Conservation (phyloP, 1,140 invertebrate genomes). For the Conopomorpha cramerella region DNA sequence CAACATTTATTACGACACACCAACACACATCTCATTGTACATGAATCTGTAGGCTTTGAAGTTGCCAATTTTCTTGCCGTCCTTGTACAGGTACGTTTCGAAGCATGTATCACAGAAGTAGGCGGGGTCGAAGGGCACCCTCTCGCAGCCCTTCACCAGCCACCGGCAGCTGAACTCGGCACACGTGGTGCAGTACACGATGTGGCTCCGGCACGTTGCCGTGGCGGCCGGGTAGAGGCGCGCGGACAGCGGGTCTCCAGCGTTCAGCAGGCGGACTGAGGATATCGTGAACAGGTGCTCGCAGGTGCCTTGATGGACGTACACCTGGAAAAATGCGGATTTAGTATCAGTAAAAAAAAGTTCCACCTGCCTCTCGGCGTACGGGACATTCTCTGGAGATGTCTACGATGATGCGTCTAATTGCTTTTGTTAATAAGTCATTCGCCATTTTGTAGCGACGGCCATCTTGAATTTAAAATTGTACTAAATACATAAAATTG, state of each 20-base stretch:
- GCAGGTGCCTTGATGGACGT: conserved; percentile 87
- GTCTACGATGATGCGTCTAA: too few relatives aligned
- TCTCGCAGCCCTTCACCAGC: conserved; percentile 62
- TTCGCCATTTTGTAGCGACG: too few relatives aligned
- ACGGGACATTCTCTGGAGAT: too few relatives aligned
- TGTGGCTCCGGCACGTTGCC: conserved; percentile 39
- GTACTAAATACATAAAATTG: too few relatives aligned
- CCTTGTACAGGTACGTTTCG: conserved; percentile 66
- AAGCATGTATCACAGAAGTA: conserved; percentile 71
- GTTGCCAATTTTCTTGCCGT: conserved; percentile 62
- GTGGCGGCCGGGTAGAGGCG: conserved; percentile 60
- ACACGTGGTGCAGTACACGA: conserved; percentile 40
- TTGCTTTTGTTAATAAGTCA: too few relatives aligned
- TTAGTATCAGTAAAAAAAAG: too few relatives aligned
- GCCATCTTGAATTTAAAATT: too few relatives aligned
- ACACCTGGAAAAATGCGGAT: conserved; percentile 73
- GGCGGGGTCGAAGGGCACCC: conserved; percentile 68
- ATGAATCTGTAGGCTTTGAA: conserved; percentile 55
- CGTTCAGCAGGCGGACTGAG: conserved; percentile 65
- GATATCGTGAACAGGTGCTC: conserved; percentile 84
- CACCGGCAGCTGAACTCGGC: conserved; percentile 59
- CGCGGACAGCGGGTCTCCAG: conserved; percentile 45
- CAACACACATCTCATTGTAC: conserved; percentile 26
- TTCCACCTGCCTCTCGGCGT: too few relatives aligned
- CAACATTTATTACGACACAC: background rate